Percentiles rank a stretch among this genome's conserved stretches.
phyloP scores from a whole-genome alignment of 2,113 vertebrate genomes.

The Corythaixoides concolor region DNA sequence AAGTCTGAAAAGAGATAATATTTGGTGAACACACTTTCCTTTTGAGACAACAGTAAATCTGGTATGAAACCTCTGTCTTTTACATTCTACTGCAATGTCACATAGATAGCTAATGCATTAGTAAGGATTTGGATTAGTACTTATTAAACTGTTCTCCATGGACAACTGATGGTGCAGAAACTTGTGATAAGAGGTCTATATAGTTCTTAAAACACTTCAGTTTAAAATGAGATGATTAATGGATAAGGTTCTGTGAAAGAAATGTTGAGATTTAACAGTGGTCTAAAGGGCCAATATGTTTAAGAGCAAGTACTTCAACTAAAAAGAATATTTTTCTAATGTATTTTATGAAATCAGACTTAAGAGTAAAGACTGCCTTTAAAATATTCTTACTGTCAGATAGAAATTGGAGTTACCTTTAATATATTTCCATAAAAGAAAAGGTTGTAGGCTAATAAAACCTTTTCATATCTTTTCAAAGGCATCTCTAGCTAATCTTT shows the following conservation, averaged over 20 bases:
- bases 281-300: neutral
- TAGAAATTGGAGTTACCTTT: neutral
- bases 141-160: neutral
- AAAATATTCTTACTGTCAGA: neutral
- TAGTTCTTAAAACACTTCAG: neutral
- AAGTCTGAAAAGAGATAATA: neutral
- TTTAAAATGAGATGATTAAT: neutral
- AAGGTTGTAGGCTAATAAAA: neutral
- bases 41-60: neutral
- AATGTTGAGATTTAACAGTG: neutral
- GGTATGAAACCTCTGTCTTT: neutral
- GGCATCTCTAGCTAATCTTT: neutral
- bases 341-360: neutral
- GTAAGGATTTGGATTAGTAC: neutral
- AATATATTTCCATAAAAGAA: neutral
- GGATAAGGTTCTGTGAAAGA: neutral
- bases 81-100: neutral
- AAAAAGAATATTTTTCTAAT: neutral
- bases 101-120: neutral
- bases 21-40: neutral
- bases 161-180: neutral
- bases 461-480: neutral
- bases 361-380: neutral
- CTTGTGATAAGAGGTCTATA: fast-evolving
- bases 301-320: neutral